Conservation (phyloP, 2,888 invertebrate species). For the Stegana nigrithorax region DNA sequence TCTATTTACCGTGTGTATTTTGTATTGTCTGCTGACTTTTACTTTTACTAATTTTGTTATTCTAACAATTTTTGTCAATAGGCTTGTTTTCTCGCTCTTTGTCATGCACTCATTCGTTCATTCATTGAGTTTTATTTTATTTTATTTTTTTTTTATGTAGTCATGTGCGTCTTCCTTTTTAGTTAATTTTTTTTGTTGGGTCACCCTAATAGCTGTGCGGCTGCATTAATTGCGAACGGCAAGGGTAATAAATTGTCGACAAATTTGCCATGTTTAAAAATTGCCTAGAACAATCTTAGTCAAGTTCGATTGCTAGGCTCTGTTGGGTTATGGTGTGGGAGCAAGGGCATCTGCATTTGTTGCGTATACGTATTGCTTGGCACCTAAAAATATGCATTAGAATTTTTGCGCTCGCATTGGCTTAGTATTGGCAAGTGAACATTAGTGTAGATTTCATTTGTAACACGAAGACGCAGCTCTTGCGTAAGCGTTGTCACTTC, state of each 20-base stretch:
- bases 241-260: background rate
- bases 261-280: conserved; percentile 8
- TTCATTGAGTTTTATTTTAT: background rate
- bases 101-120: conserved; percentile 6
- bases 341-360: background rate
- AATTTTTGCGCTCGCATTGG: too few relatives aligned
- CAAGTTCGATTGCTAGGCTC: too few relatives aligned
- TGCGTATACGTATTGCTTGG: too few relatives aligned
- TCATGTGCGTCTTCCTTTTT: background rate
- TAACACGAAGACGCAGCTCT: background rate
- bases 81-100: conserved; percentile 4
- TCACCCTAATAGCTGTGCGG: conserved; percentile 9
- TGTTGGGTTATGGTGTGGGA: too few relatives aligned
- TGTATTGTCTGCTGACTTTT: conserved; percentile 16
- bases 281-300: too few relatives aligned
- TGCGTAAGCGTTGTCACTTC: too few relatives aligned
- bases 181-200: background rate
- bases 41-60: conserved; percentile 12
- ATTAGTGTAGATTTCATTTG: too few relatives aligned
- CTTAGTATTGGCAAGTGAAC: too few relatives aligned
- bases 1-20: background rate
- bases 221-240: conserved; percentile 6
- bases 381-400: too few relatives aligned
- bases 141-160: background rate
- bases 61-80: conserved; percentile 13